Base-by-base conservation (phyloP, 1,140 invertebrate species). In the Macrocentrus cingulum region DNA sequence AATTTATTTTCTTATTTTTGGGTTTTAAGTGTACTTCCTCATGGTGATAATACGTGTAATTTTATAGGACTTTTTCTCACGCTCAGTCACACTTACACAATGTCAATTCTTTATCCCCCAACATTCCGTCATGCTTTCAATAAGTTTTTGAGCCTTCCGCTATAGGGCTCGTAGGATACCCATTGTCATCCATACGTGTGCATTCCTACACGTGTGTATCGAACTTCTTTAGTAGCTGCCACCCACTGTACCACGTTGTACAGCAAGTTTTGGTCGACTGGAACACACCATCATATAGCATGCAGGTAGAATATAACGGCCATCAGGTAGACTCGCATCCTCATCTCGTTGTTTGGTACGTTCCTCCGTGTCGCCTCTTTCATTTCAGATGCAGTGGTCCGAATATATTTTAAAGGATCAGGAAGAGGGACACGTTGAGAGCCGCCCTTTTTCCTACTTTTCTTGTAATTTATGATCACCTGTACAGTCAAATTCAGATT, bases 241-340 rank as follows among this genome's bases (percentile, higher is more conserved):
- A 56, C 54, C 54, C 54, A 39, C 54, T 36, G 22, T 29, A 48
- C 53, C n/a, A 16, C n/a, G n/a, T 37, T 15, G 19, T 48, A 56
- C 32, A 57, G 46, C 15, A 42, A 29, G 46, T 50, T 57, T 49
- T 50, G n/a, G n/a, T n/a, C n/a, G n/a, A n/a, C n/a, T n/a, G n/a
- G n/a, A n/a, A n/a, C n/a, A n/a, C n/a, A n/a, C n/a, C n/a, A n/a
- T n/a, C 36, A 29, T 16, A 34, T 25, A 48, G 49, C 13, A 56
- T 56, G 45, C 54, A 56, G 54, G 55, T 57, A 57, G 45, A 56
- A 29, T 56, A n/a, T n/a, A n/a, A n/a, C n/a, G n/a, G n/a, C n/a
- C n/a, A n/a, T n/a, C n/a, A n/a, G n/a, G n/a, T n/a, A n/a, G n/a
- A n/a, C n/a, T n/a, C n/a, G n/a, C n/a, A n/a, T n/a, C n/a, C n/a